Conservation (phyloP, 1,140 invertebrate species). For the Pemphigus obesinymphae region DNA sequence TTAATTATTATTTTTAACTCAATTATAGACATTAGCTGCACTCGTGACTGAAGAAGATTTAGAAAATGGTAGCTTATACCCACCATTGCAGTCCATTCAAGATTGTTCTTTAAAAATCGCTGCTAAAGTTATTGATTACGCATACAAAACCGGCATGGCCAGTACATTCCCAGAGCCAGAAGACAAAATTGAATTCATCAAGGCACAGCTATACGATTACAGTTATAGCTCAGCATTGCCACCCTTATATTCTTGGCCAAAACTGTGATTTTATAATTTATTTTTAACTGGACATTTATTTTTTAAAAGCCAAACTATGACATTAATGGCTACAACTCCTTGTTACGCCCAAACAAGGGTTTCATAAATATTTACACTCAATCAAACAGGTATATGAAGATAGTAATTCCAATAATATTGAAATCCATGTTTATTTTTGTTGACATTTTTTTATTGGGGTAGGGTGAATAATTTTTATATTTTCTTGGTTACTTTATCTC, state of each 20-base stretch:
- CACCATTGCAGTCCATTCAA: conserved; percentile 81
- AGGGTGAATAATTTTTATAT: conserved; percentile 13
- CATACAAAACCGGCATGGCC: conserved; percentile 76
- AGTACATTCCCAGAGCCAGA: conserved; percentile 71
- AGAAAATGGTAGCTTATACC: conserved; percentile 85
- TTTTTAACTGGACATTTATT: not conserved
- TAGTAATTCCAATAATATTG: conserved; percentile 8
- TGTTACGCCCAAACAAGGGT: not conserved
- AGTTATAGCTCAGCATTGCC: conserved; percentile 63
- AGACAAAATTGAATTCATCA: conserved; percentile 70
- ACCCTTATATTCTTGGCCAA: conserved; percentile 62
- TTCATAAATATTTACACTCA: not conserved
- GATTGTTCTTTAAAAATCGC: conserved; percentile 87
- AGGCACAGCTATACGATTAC: conserved; percentile 74
- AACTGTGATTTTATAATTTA: not conserved
- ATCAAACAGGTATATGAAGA: not conserved
- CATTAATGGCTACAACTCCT: not conserved
- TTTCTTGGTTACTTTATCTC: conserved; percentile 2
- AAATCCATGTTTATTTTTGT: conserved; percentile 1
- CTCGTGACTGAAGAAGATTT: conserved; percentile 79
- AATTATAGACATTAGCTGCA: conserved; percentile 61
- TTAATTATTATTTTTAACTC: not conserved
- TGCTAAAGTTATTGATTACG: conserved; percentile 74
- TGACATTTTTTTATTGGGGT: not conserved
- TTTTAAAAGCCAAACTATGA: not conserved